Evolutionary conservation across 2,113 vertebrate genomes (phyloP).

Genomic region (Lasiurus borealis): DNA sequence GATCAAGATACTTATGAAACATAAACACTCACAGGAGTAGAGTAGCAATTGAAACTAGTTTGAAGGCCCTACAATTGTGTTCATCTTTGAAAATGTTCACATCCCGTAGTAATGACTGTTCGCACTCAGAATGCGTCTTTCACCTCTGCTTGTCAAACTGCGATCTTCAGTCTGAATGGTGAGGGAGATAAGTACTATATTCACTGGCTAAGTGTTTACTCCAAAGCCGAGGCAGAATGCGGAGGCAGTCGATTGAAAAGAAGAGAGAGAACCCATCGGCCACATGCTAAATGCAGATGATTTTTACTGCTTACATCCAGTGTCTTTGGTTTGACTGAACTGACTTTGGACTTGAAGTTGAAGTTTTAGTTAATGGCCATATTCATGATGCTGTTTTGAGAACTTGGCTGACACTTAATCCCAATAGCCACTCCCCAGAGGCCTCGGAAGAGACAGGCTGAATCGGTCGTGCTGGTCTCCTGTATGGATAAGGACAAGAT

Average conservation of each 20-base stretch:
- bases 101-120: constrained; percentile 15
- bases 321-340: not conserved
- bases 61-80: constrained; percentile 47
- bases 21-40: constrained; percentile 37
- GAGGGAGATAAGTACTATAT: not conserved
- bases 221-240: not conserved
- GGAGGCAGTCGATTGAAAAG: constrained; percentile 27
- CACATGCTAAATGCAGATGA: not conserved
- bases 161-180: not conserved
- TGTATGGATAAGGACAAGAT: not conserved
- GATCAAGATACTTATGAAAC: constrained; percentile 59
- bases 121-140: not conserved
- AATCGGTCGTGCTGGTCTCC: not conserved
- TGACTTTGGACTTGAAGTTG: not conserved
- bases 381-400: not conserved
- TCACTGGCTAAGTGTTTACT: constrained; percentile 51
- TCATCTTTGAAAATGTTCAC: constrained; percentile 47
- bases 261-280: not conserved
- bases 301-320: not conserved
- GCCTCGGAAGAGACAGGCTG: too few relatives aligned
- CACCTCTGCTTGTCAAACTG: constrained; percentile 28
- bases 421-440: not conserved
- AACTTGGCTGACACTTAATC: not conserved
- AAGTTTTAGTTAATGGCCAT: not conserved
- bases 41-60: not conserved